These are phyloP conservation scores for Heliconius congener DNA, from an alignment of 1,140 invertebrate genomes.

Conservation along the genomic window DNA sequence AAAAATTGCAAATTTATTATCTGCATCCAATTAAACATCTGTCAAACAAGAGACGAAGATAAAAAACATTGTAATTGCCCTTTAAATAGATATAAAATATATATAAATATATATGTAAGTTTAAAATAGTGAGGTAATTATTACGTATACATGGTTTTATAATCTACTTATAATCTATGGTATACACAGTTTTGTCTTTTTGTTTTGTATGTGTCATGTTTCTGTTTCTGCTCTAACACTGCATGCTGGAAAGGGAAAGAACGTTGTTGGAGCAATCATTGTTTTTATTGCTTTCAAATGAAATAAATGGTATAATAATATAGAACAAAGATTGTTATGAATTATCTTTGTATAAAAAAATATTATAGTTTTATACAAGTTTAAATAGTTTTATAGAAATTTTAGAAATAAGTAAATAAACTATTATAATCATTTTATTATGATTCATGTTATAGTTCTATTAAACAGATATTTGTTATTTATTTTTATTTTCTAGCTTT, in stretches of 20 bases:
- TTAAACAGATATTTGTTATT: too few species aligned
- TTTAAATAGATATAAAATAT: conserved; percentile 1
- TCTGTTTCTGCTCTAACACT: conserved; percentile 30
- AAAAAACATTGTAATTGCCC: not conserved
- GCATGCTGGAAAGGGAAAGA: conserved; percentile 27
- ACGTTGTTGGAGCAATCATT: not conserved
- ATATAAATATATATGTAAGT: conserved; percentile 30
- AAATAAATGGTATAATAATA: too few species aligned
- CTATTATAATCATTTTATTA: too few species aligned
- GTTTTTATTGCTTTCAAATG: not conserved
- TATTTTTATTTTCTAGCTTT: too few species aligned
- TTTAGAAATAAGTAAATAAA: too few species aligned
- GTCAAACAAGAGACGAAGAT: not conserved
- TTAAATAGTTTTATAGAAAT: too few species aligned
- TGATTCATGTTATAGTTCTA: too few species aligned
- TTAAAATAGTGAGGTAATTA: conserved; percentile 76
- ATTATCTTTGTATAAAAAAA: too few species aligned
- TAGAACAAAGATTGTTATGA: too few species aligned
- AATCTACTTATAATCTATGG: conserved; percentile 58
- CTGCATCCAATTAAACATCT: not conserved
- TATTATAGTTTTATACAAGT: too few species aligned
- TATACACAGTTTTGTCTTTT: conserved; percentile 72
- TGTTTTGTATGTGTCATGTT: conserved; percentile 35
- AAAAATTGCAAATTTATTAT: not conserved
- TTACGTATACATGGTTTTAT: conserved; percentile 77